These are phyloP conservation scores for Sympetrum striolatum DNA, from an alignment of 2,888 invertebrate genomes.

Conservation along the genomic window DNA sequence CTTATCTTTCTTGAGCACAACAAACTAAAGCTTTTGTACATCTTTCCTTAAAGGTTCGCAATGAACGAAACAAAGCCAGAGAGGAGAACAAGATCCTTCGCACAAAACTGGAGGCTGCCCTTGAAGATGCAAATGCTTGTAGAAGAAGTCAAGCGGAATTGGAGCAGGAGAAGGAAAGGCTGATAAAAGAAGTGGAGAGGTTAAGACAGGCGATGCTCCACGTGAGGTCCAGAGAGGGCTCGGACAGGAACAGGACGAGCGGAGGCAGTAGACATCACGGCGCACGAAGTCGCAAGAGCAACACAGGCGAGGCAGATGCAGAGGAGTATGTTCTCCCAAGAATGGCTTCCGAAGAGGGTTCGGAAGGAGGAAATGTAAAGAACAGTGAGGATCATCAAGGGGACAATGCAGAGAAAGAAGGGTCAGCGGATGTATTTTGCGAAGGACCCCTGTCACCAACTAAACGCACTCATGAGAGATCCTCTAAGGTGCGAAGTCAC, in stretches of 20 bases:
- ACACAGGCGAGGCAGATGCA: slow-evolving; percentile 49
- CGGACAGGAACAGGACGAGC: slow-evolving; percentile 47
- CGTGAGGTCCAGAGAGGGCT: slow-evolving; percentile 52
- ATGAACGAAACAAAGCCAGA: slow-evolving; percentile 90
- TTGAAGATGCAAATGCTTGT: slow-evolving; percentile 76
- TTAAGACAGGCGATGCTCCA: slow-evolving; percentile 55
- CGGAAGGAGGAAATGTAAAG: slow-evolving; percentile 56
- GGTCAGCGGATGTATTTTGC: slow-evolving; percentile 12
- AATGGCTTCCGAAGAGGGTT: slow-evolving; percentile 54
- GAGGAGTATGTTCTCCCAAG: slow-evolving; percentile 68
- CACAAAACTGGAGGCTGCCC: slow-evolving; percentile 77
- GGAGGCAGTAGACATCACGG: background rate
- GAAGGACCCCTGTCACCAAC: slow-evolving; percentile 41
- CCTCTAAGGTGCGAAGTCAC: background rate
- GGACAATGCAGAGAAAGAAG: slow-evolving; percentile 47
- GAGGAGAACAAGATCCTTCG: slow-evolving; percentile 87
- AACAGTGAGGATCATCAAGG: slow-evolving; percentile 41
- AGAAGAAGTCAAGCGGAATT: slow-evolving; percentile 78
- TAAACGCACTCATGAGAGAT: slow-evolving; percentile 14
- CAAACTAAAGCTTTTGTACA: too few relatives aligned
- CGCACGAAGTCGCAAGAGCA: background rate
- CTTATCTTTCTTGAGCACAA: too few relatives aligned
- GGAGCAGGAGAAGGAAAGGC: slow-evolving; percentile 76
- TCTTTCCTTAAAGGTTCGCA: slow-evolving; percentile 67
- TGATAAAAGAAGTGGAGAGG: slow-evolving; percentile 69